Evolutionary conservation across 1,140 invertebrate genomes (phyloP), one percentile per base, ranked within the genome.

Genomic region (Solen grandis): DNA sequence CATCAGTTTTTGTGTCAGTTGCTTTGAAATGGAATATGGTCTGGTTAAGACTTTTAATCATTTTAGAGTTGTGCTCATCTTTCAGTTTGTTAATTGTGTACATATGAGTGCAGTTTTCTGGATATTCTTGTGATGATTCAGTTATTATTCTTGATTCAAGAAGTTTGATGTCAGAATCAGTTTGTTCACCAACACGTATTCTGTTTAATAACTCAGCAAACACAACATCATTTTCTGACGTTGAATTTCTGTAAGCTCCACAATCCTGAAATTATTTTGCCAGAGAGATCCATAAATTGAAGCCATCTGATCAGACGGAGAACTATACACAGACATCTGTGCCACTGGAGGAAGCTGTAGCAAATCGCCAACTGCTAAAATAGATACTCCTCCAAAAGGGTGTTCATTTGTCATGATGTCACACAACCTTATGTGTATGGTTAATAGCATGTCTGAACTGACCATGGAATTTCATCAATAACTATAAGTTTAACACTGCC

Each of bases 181-280:
- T 65, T 31, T 65, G 33, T 19, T 41, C 22, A 65, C 62, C 62
- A 25, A 65, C 33, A 38, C 62, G 62, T 13, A 36, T 8, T 65
- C 31, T 65, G 62, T 65, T 65, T 65, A 65, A 65, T 25, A 65
- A 36, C 62, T 65, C 13, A 8, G 62, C 62, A 65, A 65, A 65
- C 10, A 65, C 62, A 65, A 65, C 62, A 65, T 65, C 62, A 65
- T 65, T 65, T 65, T 65, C 62, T 65, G 62, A 36, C 62, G 62
- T 36, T 65, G 62, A 36, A 65, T 65, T 65, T 65, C 62, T 65
- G 62, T 65, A 22, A 65, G 62, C 41, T 65, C 62, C 41, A 65
- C 33, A 65, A 65, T 65, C 41, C 41, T 31, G 41, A 65, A 65
- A 22, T 65, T 14, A 22, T 36, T 65, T 65, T 31, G 35, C 62